phyloP scores from a whole-genome alignment of 2,888 invertebrate species.

The Xiphydria camelus region DNA sequence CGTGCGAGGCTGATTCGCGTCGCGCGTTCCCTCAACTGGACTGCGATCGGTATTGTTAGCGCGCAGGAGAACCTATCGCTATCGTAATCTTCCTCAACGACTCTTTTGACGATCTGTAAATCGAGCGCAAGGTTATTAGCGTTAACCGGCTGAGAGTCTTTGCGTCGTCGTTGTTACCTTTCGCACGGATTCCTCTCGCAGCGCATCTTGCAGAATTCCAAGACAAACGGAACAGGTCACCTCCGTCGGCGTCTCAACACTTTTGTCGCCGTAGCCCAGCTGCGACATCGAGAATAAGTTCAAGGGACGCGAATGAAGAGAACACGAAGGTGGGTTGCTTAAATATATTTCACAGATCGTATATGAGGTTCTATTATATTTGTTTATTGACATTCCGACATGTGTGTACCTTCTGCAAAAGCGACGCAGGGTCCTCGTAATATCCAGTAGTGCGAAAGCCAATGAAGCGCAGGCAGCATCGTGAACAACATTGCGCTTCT shows the following conservation, averaged over 20 bases:
- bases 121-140: not conserved
- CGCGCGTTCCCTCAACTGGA: conserved; percentile 69
- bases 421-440: conserved; percentile 61
- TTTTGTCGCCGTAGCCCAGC: conserved; percentile 34
- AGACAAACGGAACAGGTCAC: conserved; percentile 72
- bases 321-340: too few relatives aligned
- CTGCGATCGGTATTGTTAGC: conserved; percentile 71
- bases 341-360: too few relatives aligned
- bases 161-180: conserved; percentile 55
- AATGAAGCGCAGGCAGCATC: conserved; percentile 71
- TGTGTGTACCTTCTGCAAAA: conserved; percentile 60
- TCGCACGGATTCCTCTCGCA: conserved; percentile 61
- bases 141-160: too few relatives aligned
- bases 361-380: too few relatives aligned
- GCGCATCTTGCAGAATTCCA: conserved; percentile 68
- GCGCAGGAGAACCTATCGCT: conserved; percentile 69
- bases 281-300: too few relatives aligned
- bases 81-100: conserved; percentile 62
- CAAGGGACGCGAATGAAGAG: too few relatives aligned
- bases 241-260: too few relatives aligned
- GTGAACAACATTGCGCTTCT: conserved; percentile 66
- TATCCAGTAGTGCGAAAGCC: conserved; percentile 64
- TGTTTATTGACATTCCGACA: not conserved
- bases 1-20: conserved; percentile 64
- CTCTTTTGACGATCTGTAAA: conserved; percentile 23